Evolutionary conservation across 2,888 invertebrate genomes (phyloP), one percentile per base, ranked within the genome.

Genomic region (Ethmia dodecea): DNA sequence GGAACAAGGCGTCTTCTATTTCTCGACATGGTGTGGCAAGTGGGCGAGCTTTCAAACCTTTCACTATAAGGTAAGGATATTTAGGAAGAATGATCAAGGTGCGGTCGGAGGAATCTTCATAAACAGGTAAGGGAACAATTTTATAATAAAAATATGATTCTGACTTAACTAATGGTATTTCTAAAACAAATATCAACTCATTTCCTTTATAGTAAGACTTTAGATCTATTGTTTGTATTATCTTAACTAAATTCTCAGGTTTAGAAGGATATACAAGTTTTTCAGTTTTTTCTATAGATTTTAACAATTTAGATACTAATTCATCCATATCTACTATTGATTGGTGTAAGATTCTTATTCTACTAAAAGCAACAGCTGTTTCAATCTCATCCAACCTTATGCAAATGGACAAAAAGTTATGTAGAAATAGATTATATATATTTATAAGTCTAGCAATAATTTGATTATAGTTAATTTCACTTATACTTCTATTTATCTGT

Each of bases 11-110:
- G 12, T 39, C 37, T 5, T 42, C 27, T 2, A 41, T 15, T 3
- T 31, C 32, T 16, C 28, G 12, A 31, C 47, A 47, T n/a, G 42
- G 39, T 12, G 33, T 34, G 15, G 36, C 20, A 13, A 48, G 32
- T 11, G 45, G 35, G 13, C 31, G 28, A 5, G 33, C 31, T 35
- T 40, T 39, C 27, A 27, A 37, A 20, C 43, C 38, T 34, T 43
- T 49, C 25, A 40, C 40, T 14, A 49, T 30, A 28, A 49, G 37
- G 40, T 37, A 46, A 18, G 38, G 43, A 27, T 43, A 42, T 37
- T 46, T 41, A 28, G 43, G 40, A 11, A 41, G 18, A 8, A 46
- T 37, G 3, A 40, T 37, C 9, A 14, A 20, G 22, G 37, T 41
- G 28, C 31, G 35, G 28, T 41, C 30, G 25, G 32, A 18, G 3